These are phyloP conservation scores for Siderastrea siderea DNA, from an alignment of 92 coral and sea anemone species.

Conservation along the genomic window DNA sequence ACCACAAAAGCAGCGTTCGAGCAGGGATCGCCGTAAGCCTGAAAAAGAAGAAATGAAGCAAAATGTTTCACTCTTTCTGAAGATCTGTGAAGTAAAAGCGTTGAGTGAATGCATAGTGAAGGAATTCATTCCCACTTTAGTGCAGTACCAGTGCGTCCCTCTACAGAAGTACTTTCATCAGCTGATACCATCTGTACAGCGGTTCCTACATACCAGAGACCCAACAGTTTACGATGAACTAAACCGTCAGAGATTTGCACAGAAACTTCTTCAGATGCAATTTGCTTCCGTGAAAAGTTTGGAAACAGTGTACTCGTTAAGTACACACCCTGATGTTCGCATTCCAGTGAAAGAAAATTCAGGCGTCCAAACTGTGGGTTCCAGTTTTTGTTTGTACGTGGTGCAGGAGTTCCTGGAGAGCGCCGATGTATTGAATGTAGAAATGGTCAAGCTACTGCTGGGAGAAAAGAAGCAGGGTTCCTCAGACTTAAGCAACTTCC, in stretches of 20 bases:
- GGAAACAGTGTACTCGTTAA: conserved; percentile 80
- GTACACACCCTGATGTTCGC: conserved; percentile 64
- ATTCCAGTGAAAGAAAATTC: conserved; percentile 62
- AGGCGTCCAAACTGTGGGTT: conserved; percentile 50
- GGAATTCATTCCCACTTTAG: conserved; percentile 58
- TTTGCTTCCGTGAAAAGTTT: conserved; percentile 76
- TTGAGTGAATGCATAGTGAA: conserved; percentile 73
- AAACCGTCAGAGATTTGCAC: conserved; percentile 47
- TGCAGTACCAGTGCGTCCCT: conserved; percentile 65
- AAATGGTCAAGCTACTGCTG: conserved; percentile 74
- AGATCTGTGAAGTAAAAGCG: conserved; percentile 72
- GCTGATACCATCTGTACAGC: conserved; percentile 82
- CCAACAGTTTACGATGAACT: conserved; percentile 56
- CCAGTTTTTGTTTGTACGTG: conserved; percentile 66
- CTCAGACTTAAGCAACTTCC: conserved; percentile 69
- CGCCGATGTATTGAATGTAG: conserved; percentile 70
- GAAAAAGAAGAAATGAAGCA: conserved; percentile 40
- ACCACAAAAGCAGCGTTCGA: conserved; percentile 6
- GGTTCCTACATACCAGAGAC: conserved; percentile 59
- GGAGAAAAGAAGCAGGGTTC: conserved; percentile 59
- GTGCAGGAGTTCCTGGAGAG: conserved; percentile 64
- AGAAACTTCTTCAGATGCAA: conserved; percentile 60
- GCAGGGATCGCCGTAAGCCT: background rate
- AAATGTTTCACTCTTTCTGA: conserved; percentile 58
- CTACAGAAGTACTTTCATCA: conserved; percentile 77